These are phyloP conservation scores for Aphrocallistes beatrix DNA, from an alignment of 37 sponge, comb jelly and placozoan genomes.

Conservation along the genomic window DNA sequence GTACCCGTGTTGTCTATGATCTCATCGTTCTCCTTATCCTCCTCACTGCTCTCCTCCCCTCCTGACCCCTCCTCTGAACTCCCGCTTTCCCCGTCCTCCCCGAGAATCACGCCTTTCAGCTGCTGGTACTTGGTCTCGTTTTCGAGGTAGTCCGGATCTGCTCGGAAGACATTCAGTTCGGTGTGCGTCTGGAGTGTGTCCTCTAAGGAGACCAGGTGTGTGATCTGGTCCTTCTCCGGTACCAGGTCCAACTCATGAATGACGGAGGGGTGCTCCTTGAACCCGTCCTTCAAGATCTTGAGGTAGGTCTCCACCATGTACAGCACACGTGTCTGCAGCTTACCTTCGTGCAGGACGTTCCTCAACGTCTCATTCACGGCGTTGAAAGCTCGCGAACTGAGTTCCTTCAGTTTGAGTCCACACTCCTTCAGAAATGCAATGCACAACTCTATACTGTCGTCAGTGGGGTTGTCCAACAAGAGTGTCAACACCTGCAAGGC, in stretches of 20 bases:
- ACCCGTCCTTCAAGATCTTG: slow-evolving; percentile 82
- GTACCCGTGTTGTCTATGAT: slow-evolving; percentile 71
- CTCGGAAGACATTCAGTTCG: slow-evolving; percentile 76
- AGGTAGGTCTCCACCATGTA: slow-evolving; percentile 96
- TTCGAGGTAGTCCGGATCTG: slow-evolving; percentile 63
- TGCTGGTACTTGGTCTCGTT: slow-evolving; percentile 71
- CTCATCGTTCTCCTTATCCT: slow-evolving; percentile 36
- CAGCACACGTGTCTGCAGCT: slow-evolving; percentile 65
- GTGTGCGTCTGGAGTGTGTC: slow-evolving; percentile 49
- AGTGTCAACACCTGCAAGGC: slow-evolving; percentile 86
- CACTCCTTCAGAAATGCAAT: slow-evolving; percentile 80
- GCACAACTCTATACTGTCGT: slow-evolving; percentile 90
- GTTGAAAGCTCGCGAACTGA: slow-evolving; percentile 49
- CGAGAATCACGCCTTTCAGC: slow-evolving; percentile 51
- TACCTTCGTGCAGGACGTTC: slow-evolving; percentile 64
- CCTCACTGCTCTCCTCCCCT: slow-evolving; percentile 41
- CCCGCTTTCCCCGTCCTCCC: slow-evolving; percentile 27
- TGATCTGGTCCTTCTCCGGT: slow-evolving; percentile 90
- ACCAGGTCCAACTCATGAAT: slow-evolving; percentile 71
- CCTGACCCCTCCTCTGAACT: not conserved
- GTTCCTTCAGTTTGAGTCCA: slow-evolving; percentile 61
- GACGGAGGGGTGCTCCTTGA: slow-evolving; percentile 77
- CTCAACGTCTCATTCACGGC: slow-evolving; percentile 81
- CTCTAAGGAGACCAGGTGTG: slow-evolving; percentile 73
- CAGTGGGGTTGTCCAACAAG: slow-evolving; percentile 77